Percentiles rank a stretch among this genome's conserved stretches.
Evolutionary conservation across 2,888 invertebrate genomes (phyloP).

Genomic region (Ochropacha duplaris): DNA sequence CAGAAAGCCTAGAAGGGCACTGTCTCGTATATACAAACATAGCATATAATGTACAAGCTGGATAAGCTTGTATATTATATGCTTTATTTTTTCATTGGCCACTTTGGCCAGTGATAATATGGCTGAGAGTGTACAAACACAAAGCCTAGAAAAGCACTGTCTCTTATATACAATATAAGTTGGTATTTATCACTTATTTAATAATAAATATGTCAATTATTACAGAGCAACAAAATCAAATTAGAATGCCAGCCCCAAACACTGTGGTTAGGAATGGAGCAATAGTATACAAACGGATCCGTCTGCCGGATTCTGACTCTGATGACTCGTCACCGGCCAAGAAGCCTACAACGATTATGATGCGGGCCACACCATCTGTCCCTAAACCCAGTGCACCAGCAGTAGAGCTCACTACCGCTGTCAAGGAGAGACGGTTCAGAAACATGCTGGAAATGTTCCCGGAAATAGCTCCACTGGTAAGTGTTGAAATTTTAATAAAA

Average conservation of each 20-base stretch:
- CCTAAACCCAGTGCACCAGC: conserved; percentile 13
- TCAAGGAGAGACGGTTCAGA: conserved; percentile 84
- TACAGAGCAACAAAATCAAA: conserved; percentile 41
- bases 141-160: too few species aligned
- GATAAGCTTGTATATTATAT: too few species aligned
- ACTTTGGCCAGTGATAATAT: too few species aligned
- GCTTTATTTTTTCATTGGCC: too few species aligned
- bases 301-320: conserved; percentile 80
- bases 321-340: conserved; percentile 70
- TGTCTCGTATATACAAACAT: too few species aligned
- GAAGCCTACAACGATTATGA: conserved; percentile 29
- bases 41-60: too few species aligned
- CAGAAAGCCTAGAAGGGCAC: too few species aligned
- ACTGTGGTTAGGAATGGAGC: conserved; percentile 50
- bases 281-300: conserved; percentile 68
- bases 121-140: too few species aligned
- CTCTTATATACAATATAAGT: too few species aligned
- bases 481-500: conserved; percentile 24
- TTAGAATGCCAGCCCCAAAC: conserved; percentile 65
- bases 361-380: conserved; percentile 3
- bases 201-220: not conserved
- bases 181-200: too few species aligned
- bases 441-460: conserved; percentile 86
- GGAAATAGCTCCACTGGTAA: conserved; percentile 82
- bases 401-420: conserved; percentile 62